These are phyloP conservation scores for Matsumyia berberina DNA, from an alignment of 2,888 invertebrate species.

Conservation along the genomic window DNA sequence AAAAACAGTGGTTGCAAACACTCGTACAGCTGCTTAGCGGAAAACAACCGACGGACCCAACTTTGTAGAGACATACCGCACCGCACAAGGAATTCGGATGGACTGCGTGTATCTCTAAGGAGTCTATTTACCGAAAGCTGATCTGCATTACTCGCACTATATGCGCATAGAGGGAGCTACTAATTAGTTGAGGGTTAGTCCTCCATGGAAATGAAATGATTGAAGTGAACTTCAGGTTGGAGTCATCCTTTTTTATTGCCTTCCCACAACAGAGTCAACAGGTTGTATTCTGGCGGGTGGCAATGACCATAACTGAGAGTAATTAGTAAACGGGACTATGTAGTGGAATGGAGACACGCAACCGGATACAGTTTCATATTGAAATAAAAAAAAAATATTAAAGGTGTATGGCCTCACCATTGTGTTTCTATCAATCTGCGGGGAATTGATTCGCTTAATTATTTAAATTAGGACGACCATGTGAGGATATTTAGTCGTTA, in stretches of 20 bases:
- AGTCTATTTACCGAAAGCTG: conserved; percentile 2
- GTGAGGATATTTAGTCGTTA: conserved; percentile 26
- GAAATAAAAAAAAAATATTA: neutral
- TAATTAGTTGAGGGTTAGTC: conserved; percentile 15
- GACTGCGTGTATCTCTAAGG: conserved; percentile 39
- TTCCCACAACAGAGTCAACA: conserved; percentile 28
- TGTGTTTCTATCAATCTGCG: conserved; percentile 19
- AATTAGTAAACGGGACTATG: conserved; percentile 20
- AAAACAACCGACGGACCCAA: conserved; percentile 78
- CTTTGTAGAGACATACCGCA: conserved; percentile 62
- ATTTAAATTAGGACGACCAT: conserved; percentile 18
- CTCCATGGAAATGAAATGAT: neutral
- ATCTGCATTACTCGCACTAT: conserved; percentile 9
- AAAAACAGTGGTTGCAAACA: conserved; percentile 81
- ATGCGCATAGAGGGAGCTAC: conserved; percentile 5
- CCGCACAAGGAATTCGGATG: conserved; percentile 42
- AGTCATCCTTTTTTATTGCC: conserved; percentile 16
- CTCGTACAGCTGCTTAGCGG: conserved; percentile 81
- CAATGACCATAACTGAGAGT: conserved; percentile 16
- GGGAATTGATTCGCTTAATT: conserved; percentile 46
- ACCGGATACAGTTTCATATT: conserved; percentile 13
- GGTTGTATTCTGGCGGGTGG: conserved; percentile 23
- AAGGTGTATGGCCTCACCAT: neutral
- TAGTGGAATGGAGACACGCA: conserved; percentile 11
- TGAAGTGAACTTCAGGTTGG: no score